phyloP scores from a whole-genome alignment of 2,888 invertebrate genomes.

The Drosophila picticornis region DNA sequence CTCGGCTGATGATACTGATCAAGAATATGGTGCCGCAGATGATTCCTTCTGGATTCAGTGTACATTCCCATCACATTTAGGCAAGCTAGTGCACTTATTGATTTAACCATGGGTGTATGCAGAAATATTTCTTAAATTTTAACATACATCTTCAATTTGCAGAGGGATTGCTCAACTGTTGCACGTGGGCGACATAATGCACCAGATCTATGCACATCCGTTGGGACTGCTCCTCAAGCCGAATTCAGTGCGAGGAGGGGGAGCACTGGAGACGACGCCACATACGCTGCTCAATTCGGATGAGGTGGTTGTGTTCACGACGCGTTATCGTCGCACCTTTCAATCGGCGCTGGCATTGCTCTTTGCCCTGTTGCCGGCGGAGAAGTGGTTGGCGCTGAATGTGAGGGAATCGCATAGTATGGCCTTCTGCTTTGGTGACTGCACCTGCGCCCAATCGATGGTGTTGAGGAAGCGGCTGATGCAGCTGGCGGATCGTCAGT shows the following conservation, averaged over 20 bases:
- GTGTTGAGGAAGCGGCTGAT: conserved; percentile 85
- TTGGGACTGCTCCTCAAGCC: conserved; percentile 81
- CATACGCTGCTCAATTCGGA: conserved; percentile 85
- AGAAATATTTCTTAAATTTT: neutral
- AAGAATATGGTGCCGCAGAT: neutral
- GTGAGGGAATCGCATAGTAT: conserved; percentile 92
- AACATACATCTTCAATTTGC: neutral
- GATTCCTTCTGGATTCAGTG: neutral
- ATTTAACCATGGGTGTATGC: neutral
- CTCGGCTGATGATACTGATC: neutral
- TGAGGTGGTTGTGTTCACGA: conserved; percentile 91
- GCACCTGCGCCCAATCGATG: conserved; percentile 89
- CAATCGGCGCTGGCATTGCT: conserved; percentile 94
- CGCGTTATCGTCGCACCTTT: conserved; percentile 94
- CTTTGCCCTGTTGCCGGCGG: conserved; percentile 89
- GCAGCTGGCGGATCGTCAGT: conserved; percentile 88
- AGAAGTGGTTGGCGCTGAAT: conserved; percentile 88
- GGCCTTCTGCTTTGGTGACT: conserved; percentile 94
- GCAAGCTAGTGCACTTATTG: neutral
- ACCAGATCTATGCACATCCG: conserved; percentile 87
- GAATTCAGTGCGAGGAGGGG: conserved; percentile 52
- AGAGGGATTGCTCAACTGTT: conserved; percentile 93
- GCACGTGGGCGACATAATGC: conserved; percentile 90
- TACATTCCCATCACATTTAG: neutral
- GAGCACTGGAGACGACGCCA: conserved; percentile 77